These are phyloP conservation scores for Drosophila seguyi DNA, from an alignment of 1,140 invertebrate genomes.

Conservation along the genomic window DNA sequence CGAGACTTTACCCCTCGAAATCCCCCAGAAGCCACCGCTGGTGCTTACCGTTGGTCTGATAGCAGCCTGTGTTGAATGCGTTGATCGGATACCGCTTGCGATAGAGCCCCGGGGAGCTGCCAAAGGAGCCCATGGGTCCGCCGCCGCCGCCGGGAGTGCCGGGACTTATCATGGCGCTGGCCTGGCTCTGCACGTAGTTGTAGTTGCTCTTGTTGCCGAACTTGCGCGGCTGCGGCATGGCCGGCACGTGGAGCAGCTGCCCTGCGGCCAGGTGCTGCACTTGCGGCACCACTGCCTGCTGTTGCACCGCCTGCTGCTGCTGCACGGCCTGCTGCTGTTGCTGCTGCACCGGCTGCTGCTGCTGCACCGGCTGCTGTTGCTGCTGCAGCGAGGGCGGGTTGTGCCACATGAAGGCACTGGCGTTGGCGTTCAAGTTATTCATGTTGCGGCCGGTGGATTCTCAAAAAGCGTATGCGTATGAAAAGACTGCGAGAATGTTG, in stretches of 20 bases:
- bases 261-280: constrained; percentile 2
- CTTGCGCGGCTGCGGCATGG: constrained; percentile 54
- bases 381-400: constrained; percentile 16
- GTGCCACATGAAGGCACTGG: constrained; percentile 61
- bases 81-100: constrained; percentile 69
- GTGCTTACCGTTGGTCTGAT: constrained; percentile 66
- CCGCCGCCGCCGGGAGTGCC: neutral
- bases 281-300: constrained; percentile 17
- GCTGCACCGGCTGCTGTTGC: neutral
- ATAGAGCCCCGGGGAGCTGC: constrained; percentile 43
- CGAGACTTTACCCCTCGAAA: neutral
- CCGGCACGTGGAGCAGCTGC: constrained; percentile 26
- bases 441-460: constrained; percentile 13
- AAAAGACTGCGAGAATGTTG: neutral
- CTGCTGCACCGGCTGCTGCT: constrained; percentile 7
- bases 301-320: constrained; percentile 14
- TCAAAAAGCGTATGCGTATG: neutral
- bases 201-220: constrained; percentile 70
- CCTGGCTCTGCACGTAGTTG: constrained; percentile 58
- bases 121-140: constrained; percentile 28
- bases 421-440: constrained; percentile 69
- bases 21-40: neutral
- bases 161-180: constrained; percentile 33
- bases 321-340: constrained; percentile 14
- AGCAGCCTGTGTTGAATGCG: constrained; percentile 40